A percentile compares a stretch with the other conserved stretches of the same genome.
These are phyloP conservation scores for Spinus olivaceus DNA, from an alignment of 2,797 vertebrate genomes.

Conservation along the genomic window DNA sequence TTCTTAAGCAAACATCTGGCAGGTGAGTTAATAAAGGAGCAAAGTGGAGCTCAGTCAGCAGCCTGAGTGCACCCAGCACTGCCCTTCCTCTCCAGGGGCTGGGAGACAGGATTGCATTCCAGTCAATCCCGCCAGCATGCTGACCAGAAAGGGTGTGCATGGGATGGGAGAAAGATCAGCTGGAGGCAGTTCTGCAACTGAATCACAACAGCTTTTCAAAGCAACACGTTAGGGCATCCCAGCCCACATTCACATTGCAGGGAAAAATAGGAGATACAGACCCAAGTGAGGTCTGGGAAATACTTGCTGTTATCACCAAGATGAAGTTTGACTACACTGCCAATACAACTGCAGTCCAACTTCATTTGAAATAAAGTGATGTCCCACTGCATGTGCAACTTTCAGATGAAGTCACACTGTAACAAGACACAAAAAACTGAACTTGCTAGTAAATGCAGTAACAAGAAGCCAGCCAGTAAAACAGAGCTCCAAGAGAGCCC, in stretches of 20 bases:
- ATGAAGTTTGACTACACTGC: background rate
- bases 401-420: conserved; percentile 33
- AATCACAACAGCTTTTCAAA: background rate
- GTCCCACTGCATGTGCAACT: background rate
- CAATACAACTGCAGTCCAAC: background rate
- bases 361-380: conserved; percentile 4
- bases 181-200: background rate
- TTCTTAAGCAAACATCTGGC: background rate
- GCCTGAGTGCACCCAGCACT: background rate
- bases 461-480: background rate
- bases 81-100: background rate
- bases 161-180: background rate
- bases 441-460: background rate
- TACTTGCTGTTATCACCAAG: background rate
- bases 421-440: background rate
- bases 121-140: background rate
- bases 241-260: accelerated
- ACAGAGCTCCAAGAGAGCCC: background rate
- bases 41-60: background rate
- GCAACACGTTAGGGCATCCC: background rate
- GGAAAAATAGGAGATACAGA: background rate
- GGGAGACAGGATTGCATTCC: background rate
- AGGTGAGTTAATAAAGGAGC: background rate
- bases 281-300: background rate
- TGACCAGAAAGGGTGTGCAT: background rate